Base-by-base conservation (phyloP, 2,797 vertebrate genomes). In the Halcyon smyrnensis region DNA sequence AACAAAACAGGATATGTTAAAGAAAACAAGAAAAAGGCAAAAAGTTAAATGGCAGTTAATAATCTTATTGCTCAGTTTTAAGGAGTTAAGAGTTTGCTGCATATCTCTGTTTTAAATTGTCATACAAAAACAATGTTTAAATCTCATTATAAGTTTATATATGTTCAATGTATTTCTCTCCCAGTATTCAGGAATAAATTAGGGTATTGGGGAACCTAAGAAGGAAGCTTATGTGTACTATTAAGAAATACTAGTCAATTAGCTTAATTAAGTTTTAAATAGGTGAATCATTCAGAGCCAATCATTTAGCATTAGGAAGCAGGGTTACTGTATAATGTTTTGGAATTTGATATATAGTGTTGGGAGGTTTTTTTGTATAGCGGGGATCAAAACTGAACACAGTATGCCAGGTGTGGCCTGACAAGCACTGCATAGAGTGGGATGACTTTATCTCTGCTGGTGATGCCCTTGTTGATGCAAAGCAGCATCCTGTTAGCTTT, bases 1-100 rank as follows among this genome's bases (percentile, higher is more conserved):
- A 90, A 57, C 8, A 70, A 90, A 74, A 41, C 2, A 90, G 70
- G 73, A 93, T 94, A 78, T 67, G 16, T 19, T 89, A 90, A 86
- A 51, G 41, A 92, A 95, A 92, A 91, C 19, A 50, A 65, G 41
- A 68, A 82, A 90, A 94, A 93, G 11, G 62, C 36, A 57, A 74
- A 24, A 87, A 64, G 11, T 20, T 64, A 69, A 86, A 82, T 34
- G 18, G 5, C 2, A 2, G 18, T 56, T 69, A 50, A 90, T 41
- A 62, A 41, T 41, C 15, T 78, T 67, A 24, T 48, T 94, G 59
- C 18, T 86, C 15, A 32, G 8, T 86, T 94, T 85, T 39, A 57
- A 13, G 56, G 30, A 92, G 62, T 7, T 54, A 39, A 30, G 11
- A 43, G 5, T 43, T 30, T 54, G 5, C 3, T 39, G 4, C 4